Percentiles rank a stretch among this genome's conserved stretches.
Evolutionary conservation across 2,797 vertebrate genomes (phyloP).

Genomic region (Orestias chungarensis): DNA sequence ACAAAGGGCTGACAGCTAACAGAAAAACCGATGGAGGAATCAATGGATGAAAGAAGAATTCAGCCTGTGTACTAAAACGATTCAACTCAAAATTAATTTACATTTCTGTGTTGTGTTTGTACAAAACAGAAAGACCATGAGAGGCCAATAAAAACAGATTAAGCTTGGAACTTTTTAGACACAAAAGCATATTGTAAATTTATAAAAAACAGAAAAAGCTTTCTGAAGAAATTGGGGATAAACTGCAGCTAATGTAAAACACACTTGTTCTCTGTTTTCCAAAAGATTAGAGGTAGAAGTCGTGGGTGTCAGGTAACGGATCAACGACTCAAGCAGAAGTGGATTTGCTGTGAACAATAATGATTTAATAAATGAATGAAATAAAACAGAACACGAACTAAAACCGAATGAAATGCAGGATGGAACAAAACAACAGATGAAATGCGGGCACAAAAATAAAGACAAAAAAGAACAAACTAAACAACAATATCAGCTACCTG

Average conservation of each 20-base stretch:
- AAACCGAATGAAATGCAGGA: too few relatives aligned
- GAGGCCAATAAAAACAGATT: neutral
- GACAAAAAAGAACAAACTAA: too few relatives aligned
- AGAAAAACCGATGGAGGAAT: neutral
- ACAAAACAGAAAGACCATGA: neutral
- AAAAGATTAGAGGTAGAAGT: too few relatives aligned
- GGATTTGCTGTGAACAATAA: too few relatives aligned
- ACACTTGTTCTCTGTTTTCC: neutral
- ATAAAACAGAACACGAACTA: too few relatives aligned
- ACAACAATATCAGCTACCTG: too few relatives aligned
- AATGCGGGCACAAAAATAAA: too few relatives aligned
- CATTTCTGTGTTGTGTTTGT: neutral
- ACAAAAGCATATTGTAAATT: neutral
- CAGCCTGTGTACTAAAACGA: constrained; percentile 10
- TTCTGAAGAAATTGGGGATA: neutral
- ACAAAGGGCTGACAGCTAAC: neutral
- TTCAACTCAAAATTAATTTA: constrained; percentile 20
- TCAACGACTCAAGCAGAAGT: too few relatives aligned
- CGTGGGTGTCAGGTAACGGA: too few relatives aligned
- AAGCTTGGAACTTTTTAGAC: neutral
- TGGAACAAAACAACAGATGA: too few relatives aligned
- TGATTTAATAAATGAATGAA: too few relatives aligned
- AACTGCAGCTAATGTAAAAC: neutral
- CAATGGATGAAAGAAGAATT: neutral
- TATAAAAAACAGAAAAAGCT: too few relatives aligned